Evolutionary conservation across 2,888 invertebrate genomes (phyloP).

Genomic region (Dasysyrphus albostriatus): DNA sequence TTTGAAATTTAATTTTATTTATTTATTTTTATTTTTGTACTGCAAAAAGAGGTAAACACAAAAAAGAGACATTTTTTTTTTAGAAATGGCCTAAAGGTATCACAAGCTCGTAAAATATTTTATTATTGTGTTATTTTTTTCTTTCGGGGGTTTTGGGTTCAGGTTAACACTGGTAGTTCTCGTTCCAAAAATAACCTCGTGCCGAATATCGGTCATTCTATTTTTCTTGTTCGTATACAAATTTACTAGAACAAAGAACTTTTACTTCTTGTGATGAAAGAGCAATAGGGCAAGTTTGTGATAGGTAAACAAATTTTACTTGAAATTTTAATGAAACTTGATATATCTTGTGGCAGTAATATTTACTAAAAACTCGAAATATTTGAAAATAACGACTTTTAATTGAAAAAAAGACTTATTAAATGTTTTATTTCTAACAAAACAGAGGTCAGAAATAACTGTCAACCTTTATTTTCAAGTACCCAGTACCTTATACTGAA

Average conservation of each 20-base stretch:
- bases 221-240: background rate
- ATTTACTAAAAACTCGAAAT: too few species aligned
- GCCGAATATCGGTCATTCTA: background rate
- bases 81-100: background rate
- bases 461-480: too few species aligned
- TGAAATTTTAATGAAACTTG: too few species aligned
- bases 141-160: background rate
- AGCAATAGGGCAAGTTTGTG: too few species aligned
- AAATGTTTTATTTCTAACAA: too few species aligned
- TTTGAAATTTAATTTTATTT: background rate
- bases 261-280: too few species aligned
- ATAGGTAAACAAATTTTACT: too few species aligned
- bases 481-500: too few species aligned
- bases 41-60: slow-evolving; percentile 23
- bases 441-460: too few species aligned
- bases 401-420: too few species aligned
- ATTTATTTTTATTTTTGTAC: slow-evolving; percentile 26
- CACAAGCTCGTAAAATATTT: background rate
- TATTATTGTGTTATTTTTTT: background rate
- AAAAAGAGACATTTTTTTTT: background rate
- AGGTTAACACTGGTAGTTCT: background rate
- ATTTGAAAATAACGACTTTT: too few species aligned
- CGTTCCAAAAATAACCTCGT: background rate
- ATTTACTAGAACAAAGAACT: background rate
- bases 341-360: too few species aligned